phyloP scores from a whole-genome alignment of 2,888 invertebrate species.

The Luperina nickerlii region DNA sequence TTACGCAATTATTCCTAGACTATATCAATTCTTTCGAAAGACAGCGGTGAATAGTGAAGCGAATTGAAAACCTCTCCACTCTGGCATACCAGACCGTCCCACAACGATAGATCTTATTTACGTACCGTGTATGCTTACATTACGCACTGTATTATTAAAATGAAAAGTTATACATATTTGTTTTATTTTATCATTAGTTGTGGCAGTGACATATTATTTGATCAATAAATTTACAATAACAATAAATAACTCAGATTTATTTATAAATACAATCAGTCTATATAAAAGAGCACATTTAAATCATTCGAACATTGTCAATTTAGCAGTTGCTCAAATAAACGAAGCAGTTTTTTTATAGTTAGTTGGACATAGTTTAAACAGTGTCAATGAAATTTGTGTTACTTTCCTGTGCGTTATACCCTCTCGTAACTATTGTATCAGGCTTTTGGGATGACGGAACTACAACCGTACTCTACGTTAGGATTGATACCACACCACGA shows the following conservation, averaged over 20 bases:
- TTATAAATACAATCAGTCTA: slow-evolving; percentile 34
- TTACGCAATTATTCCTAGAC: too few species aligned
- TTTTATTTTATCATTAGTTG: not conserved
- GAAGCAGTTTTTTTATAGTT: not conserved
- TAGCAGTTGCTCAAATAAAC: not conserved
- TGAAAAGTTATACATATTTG: not conserved
- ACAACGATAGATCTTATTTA: not conserved
- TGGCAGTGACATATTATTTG: not conserved
- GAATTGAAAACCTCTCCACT: not conserved
- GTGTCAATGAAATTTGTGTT: slow-evolving; percentile 31
- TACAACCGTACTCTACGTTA: accelerated
- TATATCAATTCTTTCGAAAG: too few species aligned
- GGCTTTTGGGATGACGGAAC: slow-evolving; percentile 44
- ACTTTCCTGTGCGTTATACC: not conserved
- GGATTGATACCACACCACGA: slow-evolving; percentile 6
- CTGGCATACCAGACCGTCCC: not conserved
- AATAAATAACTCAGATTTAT: slow-evolving; percentile 21
- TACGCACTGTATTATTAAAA: slow-evolving; percentile 4
- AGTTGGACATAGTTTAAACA: not conserved
- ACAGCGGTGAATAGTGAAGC: not conserved
- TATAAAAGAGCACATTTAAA: not conserved
- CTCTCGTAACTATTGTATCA: not conserved
- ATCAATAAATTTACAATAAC: slow-evolving; percentile 5
- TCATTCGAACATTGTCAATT: not conserved
- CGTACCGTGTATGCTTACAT: not conserved